phyloP scores from a whole-genome alignment of 2,888 invertebrate species.

The Zonitis immaculata region DNA sequence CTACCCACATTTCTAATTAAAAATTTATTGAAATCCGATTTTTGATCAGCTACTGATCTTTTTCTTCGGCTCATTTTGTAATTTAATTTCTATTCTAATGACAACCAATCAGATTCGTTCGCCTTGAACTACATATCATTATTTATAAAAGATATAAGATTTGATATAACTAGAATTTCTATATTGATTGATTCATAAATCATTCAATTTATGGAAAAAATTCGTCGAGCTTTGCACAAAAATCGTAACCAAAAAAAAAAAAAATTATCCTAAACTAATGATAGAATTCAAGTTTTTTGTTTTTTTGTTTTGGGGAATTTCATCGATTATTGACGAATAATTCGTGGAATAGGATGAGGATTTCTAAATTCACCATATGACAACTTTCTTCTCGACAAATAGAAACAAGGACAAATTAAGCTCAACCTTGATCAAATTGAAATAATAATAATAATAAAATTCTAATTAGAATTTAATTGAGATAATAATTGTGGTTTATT shows the following conservation, averaged over 20 bases:
- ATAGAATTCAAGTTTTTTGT: too few relatives aligned
- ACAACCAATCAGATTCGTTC: neutral
- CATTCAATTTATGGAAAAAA: too few relatives aligned
- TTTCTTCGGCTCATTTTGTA: neutral
- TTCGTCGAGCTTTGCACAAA: too few relatives aligned
- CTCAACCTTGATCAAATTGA: constrained; percentile 23
- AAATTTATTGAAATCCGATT: neutral
- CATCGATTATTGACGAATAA: too few relatives aligned
- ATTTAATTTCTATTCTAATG: neutral
- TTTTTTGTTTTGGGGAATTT: too few relatives aligned
- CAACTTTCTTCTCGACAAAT: constrained; percentile 19
- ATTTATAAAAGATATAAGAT: neutral
- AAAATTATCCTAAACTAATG: too few relatives aligned
- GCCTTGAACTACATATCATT: neutral
- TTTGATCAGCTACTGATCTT: neutral
- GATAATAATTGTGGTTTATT: constrained; percentile 25
- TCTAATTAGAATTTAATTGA: constrained; percentile 9
- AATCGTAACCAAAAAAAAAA: too few relatives aligned
- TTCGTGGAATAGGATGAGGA: neutral
- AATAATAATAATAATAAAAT: too few relatives aligned
- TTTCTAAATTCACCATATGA: constrained; percentile 1
- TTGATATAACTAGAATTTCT: neutral
- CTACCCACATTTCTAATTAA: neutral
- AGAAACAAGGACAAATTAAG: constrained; percentile 18
- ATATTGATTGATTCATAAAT: too few relatives aligned